Base-by-base conservation (phyloP, 2,888 invertebrate genomes). In the Idaea straminata region DNA sequence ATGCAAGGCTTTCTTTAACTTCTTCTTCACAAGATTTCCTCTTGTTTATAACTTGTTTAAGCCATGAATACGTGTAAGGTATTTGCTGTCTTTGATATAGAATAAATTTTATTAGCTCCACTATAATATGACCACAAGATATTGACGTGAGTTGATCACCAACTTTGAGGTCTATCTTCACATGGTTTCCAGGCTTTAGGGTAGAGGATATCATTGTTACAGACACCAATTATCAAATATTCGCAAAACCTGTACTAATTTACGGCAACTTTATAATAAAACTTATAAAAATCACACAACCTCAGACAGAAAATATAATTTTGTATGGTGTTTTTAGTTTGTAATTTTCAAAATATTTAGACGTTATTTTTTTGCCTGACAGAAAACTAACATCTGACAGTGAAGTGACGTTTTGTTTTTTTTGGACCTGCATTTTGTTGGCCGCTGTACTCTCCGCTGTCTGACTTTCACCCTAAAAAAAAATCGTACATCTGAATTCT, bases 61-160 rank as follows among this genome's bases (percentile, higher is more conserved):
- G 72, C 89, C 92, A 92, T 69, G 90, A 89, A 70, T 93, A 93
- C 0, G 86, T 83, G 71, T 93, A 93, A 0, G 93, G 93, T 76
- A 93, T 93, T 81, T 93, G 94, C 59, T 93, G 82, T 79, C 94
- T 93, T 80, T 94, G 94, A 83, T 94, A 94, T 0, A 91, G 84
- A 60, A 94, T 82, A 73, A 93, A 93, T 80, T 94, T 94, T 60
- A 94, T 83, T 68, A 95, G 77, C 83, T 94, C 94, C 35, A 92
- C 93, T 62, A 95, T 84, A 61, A 94, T 82, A 70, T 93, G 90
- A 5, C 94, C 93, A 82, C 94, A 94, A 16, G 94, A 92, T 77
- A 92, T 88, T 57, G 93, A 87, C 57, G 94, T 94, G 73, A 94
- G 78, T 75, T 93, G 87, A 74, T 94, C 93, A 60, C 91, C 91